Conservation (phyloP, 2,888 invertebrate species). For the Polietes domitor region DNA sequence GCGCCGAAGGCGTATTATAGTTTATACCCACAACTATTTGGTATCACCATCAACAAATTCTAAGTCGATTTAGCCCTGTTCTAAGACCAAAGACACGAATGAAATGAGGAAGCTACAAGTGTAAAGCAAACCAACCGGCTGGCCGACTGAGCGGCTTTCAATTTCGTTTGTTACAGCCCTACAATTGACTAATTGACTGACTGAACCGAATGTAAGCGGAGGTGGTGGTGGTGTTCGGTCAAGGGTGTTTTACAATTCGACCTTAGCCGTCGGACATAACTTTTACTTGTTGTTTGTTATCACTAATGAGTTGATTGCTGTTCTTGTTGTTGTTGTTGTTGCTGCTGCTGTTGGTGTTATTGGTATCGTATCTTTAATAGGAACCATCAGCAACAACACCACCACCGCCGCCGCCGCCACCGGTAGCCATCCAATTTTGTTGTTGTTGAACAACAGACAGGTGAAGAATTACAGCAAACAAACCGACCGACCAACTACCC, state of each 20-base stretch:
- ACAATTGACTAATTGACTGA: background rate
- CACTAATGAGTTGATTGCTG: constrained; percentile 55
- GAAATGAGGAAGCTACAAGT: no score
- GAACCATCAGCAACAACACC: constrained; percentile 17
- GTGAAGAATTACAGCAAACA: constrained; percentile 49
- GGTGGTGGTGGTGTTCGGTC: background rate
- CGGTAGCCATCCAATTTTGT: constrained; percentile 49
- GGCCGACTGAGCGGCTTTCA: no score
- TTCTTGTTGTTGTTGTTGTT: constrained; percentile 39
- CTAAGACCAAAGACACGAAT: no score
- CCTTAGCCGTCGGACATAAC: constrained; percentile 5
- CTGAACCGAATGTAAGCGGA: background rate
- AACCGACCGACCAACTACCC: constrained; percentile 15
- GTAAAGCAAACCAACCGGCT: background rate
- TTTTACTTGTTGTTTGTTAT: constrained; percentile 51
- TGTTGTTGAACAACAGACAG: constrained; percentile 55
- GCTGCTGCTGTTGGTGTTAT: constrained; percentile 37
- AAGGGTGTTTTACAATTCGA: constrained; percentile 32
- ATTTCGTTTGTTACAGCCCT: background rate
- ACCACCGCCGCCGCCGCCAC: constrained; percentile 30
- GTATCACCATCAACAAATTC: no score
- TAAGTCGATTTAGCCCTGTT: no score
- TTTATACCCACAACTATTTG: no score
- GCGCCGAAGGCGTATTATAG: no score
- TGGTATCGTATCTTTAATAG: constrained; percentile 35